Evolutionary conservation across 2,113 vertebrate genomes (phyloP), one percentile per base, ranked within the genome.

Genomic region (Nestor notabilis): DNA sequence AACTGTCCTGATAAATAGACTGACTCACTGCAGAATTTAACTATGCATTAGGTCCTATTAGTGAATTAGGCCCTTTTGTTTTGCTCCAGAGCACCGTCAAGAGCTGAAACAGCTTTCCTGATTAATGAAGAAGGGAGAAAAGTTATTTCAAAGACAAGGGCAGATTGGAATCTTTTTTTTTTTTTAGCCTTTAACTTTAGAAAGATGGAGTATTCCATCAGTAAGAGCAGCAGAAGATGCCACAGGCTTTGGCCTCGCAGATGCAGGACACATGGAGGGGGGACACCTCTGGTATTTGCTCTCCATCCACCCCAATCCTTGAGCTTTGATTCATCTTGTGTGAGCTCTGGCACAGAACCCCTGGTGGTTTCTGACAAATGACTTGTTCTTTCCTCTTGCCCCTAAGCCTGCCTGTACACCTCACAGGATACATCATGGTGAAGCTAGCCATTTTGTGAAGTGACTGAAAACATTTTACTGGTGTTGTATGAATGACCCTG

Each of bases 1-100:
- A 97, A 94, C 96, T 89, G 82, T 80, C 97, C 95, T 87, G 93
- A 97, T 97, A 97, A 98, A 97, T 96, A 96, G 95, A 92, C 91
- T 97, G 97, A 97, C 96, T 97, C 98, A 97, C 80, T 76, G 95
- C 91, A 95, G 89, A 96, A 96, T 95, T 96, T 97, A 95, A 96
- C 97, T 91, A 64, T 82, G 88, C 96, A 92, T 96, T 96, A 95
- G 92, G 82, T 55, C 88, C 92, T 78, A 69, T 85, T 91, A 78
- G 89, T 79, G 96, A 98, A 98, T 97, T 91, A 95, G 89, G 70
- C 77, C 66, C 85, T 97, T 98, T 95, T 97, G 96, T 96, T 95
- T 96, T 94, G 74, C 71, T 96, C 94, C 90, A 83, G 83, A 96
- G 81, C 76, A 70, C 95, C 93, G 61, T 94, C 93, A 94, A 72